Conservation (phyloP, 2,888 invertebrate species). For the Rutpela maculata region DNA sequence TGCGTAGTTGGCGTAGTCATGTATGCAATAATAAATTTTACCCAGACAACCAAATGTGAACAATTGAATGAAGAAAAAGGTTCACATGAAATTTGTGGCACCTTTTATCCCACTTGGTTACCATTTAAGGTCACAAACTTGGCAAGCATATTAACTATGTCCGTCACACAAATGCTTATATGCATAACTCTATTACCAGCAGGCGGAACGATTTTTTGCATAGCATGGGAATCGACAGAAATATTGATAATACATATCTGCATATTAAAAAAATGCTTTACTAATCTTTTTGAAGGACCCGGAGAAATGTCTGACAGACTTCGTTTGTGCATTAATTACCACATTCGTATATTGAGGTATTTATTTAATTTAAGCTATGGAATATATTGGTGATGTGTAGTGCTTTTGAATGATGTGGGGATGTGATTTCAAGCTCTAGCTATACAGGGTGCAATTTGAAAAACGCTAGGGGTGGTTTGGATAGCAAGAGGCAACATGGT, state of each 20-base stretch:
- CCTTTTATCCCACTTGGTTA: background rate
- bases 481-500: no score
- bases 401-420: no score
- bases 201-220: background rate
- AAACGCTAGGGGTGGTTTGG: no score
- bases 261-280: background rate
- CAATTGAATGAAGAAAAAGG: background rate
- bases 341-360: conserved; percentile 6
- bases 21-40: background rate
- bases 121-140: background rate
- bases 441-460: no score
- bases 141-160: background rate
- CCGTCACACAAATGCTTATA: background rate
- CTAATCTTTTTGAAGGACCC: background rate
- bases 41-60: background rate
- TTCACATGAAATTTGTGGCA: background rate
- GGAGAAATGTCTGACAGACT: background rate
- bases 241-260: background rate
- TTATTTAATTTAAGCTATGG: no score
- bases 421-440: no score
- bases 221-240: conserved; percentile 4
- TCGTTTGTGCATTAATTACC: background rate
- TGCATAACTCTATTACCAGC: background rate
- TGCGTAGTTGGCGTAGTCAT: background rate
- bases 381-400: no score